Base-by-base conservation (phyloP, 2,113 vertebrate species). In the Tupaia chinensis region DNA sequence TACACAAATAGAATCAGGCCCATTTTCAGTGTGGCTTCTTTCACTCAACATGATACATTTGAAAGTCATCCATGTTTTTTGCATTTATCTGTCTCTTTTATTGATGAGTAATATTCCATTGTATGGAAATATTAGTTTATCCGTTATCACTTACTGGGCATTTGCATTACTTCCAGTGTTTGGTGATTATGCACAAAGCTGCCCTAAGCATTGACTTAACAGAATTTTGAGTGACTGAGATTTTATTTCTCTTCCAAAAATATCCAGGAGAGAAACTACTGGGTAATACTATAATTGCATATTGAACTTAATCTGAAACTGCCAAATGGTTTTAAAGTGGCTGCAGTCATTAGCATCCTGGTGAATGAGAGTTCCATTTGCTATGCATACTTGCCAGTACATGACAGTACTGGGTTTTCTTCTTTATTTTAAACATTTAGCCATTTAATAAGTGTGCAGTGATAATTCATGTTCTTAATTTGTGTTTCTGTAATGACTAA, bases 401-500 rank as follows among this genome's bases (percentile, higher is more conserved):
- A 87, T 95, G 77, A 61, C 23, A 54, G n/a, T 80, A 56, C 54
- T 87, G 32, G 5, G 27, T 92, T 74, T 86, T 85, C 68, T 91
- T 78, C 78, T 82, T 89, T 20, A 70, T 92, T 94, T 61, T 82
- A 92, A 87, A 53, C 17, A 88, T n/a, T 77, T 76, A 76, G 22
- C 9, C 14, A 70, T 72, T 70, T 90, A 95, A 88, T 61, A 53
- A 93, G 3, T 84, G 16, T 65, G 11, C 11, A 56, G 13, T 72
- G 23, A 73, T 19, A 93, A 61, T 10, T 79, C 44, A 93, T 56
- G 66, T 25, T 92, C 81, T 95, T 89, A 92, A 68, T 92, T 83
- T 91, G 19, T 25, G 76, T 94, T 84, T 92, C 15, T 68, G 60
- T 56, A 89, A 19, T 87, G 78, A 89, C 32, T 89, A 95, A 84